A percentile compares a stretch with the other conserved stretches of the same genome.
phyloP scores from a whole-genome alignment of 1,140 invertebrate species.

The Eubasilissa regina region DNA sequence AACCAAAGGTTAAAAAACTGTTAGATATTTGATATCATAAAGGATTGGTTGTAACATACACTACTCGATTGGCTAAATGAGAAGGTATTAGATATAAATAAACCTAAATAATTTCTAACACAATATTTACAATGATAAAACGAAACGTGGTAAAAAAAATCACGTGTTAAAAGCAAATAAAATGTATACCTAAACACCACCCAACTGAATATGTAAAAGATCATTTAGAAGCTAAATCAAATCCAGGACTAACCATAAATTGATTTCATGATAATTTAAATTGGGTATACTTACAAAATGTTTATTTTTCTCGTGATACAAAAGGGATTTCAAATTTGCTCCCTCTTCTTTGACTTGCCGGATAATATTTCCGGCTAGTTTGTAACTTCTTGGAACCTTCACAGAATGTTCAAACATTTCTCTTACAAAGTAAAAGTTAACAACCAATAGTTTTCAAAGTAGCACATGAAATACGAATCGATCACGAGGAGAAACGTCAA shows the following conservation, averaged over 20 bases:
- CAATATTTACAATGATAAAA: too few relatives aligned
- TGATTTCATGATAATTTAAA: not conserved
- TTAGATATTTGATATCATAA: too few relatives aligned
- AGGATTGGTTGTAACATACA: too few relatives aligned
- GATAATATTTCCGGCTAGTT: constrained; percentile 78
- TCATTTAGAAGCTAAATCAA: too few relatives aligned
- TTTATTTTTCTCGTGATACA: constrained; percentile 79
- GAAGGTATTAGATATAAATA: too few relatives aligned
- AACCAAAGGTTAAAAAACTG: too few relatives aligned
- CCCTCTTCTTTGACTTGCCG: constrained; percentile 77
- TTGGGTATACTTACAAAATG: constrained; percentile 53
- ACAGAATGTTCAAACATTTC: constrained; percentile 79
- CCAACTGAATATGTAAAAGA: too few relatives aligned
- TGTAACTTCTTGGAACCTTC: constrained; percentile 85
- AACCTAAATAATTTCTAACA: too few relatives aligned
- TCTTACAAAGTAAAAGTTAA: not conserved
- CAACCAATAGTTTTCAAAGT: not conserved
- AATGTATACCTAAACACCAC: too few relatives aligned
- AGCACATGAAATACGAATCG: not conserved
- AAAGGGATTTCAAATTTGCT: constrained; percentile 80
- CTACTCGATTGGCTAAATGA: too few relatives aligned
- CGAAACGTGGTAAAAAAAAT: too few relatives aligned
- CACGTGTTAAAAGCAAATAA: too few relatives aligned
- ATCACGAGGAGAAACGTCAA: not conserved
- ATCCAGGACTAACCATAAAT: not conserved